Evolutionary conservation across 2,797 vertebrate species (phyloP), one percentile per base, ranked within the genome.

Genomic region (Hapalemur alaotrensis): DNA sequence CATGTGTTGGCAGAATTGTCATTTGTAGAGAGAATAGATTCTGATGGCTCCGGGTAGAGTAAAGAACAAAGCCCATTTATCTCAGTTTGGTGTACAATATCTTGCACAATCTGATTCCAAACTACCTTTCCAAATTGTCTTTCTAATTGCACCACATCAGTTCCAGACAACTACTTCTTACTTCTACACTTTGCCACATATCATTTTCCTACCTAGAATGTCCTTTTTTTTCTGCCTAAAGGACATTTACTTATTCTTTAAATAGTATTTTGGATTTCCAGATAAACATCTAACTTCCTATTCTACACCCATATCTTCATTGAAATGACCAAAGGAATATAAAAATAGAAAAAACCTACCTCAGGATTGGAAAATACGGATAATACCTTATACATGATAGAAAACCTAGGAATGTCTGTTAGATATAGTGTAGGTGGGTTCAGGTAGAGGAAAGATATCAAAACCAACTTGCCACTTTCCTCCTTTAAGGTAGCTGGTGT

Each of bases 181-280:
- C 9, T 48, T 59, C 38, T 61, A 63, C 11, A 23, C 78, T 75
- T 97, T 87, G 22, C 52, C 22, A 70, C 7, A 2, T 93, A 79
- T 80, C 28, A 75, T 90, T 88, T 88, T 67, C n/a, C 46, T 92
- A 70, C 43, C 70, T 69, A 70, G 35, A 95, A 95, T 76, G 20
- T 69, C 30, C 28, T 73, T 65, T 83, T 86, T 83, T 83, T 92
- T 76, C 38, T 90, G 41, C 25, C 5, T 83, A n/a, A 30, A 61
- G 13, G 54, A 87, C n/a, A 84, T 43, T 87, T 93, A 79, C 41
- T 52, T 20, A 72, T 41, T 7, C 9, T 76, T 92, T 89, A 84
- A 80, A 75, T 17, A 83, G 78, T 5, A 87, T 48, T 67, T 87
- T 81, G n/a, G 9, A 72, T 90, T 76, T 92, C 32, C 54, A 86